Evolutionary conservation across 2,113 vertebrate genomes (phyloP).

Genomic region (Elephas maximus): DNA sequence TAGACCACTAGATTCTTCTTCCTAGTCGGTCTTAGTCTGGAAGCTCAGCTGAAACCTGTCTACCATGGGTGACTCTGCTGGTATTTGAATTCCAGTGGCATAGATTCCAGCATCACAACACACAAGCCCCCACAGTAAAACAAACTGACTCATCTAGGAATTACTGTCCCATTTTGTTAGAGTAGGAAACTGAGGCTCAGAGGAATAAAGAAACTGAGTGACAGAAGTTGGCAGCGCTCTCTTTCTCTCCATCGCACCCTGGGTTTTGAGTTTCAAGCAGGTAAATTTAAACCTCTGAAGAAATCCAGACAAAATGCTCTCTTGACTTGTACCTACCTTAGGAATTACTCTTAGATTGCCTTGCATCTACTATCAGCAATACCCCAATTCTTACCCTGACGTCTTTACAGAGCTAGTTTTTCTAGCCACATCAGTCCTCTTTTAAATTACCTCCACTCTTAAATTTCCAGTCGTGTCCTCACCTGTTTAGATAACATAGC

Average conservation of each 20-base stretch:
- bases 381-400: not conserved
- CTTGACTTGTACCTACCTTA: not conserved
- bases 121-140: no score
- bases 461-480: not conserved
- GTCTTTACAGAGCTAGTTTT: not conserved
- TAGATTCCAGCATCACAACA: no score
- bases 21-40: no score
- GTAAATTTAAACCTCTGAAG: not conserved
- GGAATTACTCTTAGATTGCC: not conserved
- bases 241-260: not conserved
- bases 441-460: not conserved
- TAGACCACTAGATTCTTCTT: no score
- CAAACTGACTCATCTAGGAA: not conserved
- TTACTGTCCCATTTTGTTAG: not conserved
- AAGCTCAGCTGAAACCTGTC: no score
- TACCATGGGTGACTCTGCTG: no score
- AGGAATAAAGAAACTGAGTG: not conserved
- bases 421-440: not conserved
- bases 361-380: not conserved
- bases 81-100: no score
- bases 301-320: not conserved
- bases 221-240: not conserved
- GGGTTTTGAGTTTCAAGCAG: not conserved
- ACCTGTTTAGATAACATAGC: slow-evolving; percentile 42
- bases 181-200: not conserved